Conservation (phyloP, 1,140 invertebrate genomes). For the Drosophila nikananu region DNA sequence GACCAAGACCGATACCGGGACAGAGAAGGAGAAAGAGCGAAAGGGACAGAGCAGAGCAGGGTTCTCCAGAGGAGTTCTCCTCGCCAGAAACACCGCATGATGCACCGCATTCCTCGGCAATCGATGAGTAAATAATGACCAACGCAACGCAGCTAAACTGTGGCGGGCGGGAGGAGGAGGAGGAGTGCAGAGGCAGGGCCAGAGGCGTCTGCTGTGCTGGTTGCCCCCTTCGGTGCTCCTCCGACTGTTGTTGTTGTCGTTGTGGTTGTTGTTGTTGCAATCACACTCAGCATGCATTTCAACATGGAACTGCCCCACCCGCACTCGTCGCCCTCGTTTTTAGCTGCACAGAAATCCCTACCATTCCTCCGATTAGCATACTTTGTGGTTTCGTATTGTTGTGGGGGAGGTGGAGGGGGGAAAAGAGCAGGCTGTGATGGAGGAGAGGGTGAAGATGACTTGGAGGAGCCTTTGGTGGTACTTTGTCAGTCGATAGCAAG, state of each 20-base stretch:
- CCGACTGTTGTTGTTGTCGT: conserved; percentile 9
- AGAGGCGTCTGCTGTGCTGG: conserved; percentile 40
- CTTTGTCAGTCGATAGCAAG: neutral
- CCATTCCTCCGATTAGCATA: conserved; percentile 30
- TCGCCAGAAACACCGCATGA: conserved; percentile 60
- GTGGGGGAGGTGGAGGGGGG: neutral
- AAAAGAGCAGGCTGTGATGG: neutral
- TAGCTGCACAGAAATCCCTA: conserved; percentile 19
- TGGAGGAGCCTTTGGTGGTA: neutral
- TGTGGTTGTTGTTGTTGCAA: conserved; percentile 67
- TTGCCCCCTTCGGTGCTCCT: conserved; percentile 24
- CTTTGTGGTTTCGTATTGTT: conserved; percentile 59
- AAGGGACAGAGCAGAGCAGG: neutral
- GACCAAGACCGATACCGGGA: conserved; percentile 1
- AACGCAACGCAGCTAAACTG: conserved; percentile 76
- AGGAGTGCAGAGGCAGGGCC: neutral
- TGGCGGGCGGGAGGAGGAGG: conserved; percentile 22
- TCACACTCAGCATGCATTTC: conserved; percentile 81
- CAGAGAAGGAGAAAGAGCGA: neutral
- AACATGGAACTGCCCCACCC: conserved; percentile 58
- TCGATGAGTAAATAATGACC: conserved; percentile 84
- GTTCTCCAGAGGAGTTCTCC: conserved; percentile 26
- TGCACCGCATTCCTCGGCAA: conserved; percentile 77
- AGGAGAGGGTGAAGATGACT: neutral
- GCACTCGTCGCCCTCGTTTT: neutral